These are phyloP conservation scores for Heterohyrax brucei DNA, from an alignment of 2,797 vertebrate species.

Conservation along the genomic window DNA sequence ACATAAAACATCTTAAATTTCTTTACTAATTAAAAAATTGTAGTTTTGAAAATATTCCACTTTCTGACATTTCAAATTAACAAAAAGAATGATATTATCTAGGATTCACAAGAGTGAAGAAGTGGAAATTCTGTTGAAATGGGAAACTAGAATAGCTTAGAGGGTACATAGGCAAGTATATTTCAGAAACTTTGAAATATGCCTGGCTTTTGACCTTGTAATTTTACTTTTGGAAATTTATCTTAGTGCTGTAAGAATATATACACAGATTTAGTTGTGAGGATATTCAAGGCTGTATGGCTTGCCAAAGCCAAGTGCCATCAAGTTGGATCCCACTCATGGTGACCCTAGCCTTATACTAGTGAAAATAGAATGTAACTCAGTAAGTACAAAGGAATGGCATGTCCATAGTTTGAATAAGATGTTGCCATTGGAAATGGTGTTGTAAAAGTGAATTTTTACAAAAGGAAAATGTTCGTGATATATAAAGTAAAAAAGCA, in stretches of 20 bases:
- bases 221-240: constrained; percentile 1
- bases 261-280: neutral
- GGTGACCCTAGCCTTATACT: neutral
- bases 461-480: neutral
- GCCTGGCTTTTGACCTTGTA: no score
- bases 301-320: no score
- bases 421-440: neutral
- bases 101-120: neutral
- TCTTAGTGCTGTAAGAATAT: neutral
- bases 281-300: neutral
- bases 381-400: neutral
- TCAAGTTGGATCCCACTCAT: no score
- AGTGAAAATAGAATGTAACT: neutral
- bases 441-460: neutral
- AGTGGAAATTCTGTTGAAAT: neutral
- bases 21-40: neutral
- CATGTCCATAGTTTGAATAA: neutral
- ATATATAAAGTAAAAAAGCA: neutral
- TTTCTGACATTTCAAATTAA: constrained; percentile 2
- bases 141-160: neutral
- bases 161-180: neutral
- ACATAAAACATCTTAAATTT: neutral
- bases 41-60: neutral
- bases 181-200: constrained; percentile 12
- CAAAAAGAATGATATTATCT: neutral